These are phyloP conservation scores for Zoanthus sociatus DNA, from an alignment of 92 coral and sea anemone genomes.

Conservation along the genomic window DNA sequence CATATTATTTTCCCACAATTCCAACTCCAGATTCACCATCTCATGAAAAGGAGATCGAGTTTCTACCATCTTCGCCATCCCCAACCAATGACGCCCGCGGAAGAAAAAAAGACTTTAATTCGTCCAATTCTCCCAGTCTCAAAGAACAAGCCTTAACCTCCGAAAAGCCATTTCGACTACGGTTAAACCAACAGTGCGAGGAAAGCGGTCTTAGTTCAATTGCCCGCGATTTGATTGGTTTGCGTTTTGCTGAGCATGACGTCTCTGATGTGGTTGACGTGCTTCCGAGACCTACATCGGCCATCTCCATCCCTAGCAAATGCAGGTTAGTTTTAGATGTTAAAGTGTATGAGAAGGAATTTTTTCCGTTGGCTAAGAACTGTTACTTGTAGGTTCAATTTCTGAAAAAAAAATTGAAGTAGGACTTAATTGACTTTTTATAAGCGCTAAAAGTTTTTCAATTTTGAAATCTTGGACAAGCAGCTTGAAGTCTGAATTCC, in stretches of 20 bases:
- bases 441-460: no score
- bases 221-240: conserved; percentile 64
- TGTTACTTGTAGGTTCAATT: no score
- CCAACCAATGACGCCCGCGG: background rate
- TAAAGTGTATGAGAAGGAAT: background rate
- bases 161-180: conserved; percentile 78
- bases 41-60: conserved; percentile 57
- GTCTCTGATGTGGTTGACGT: conserved; percentile 76
- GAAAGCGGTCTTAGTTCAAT: conserved; percentile 53
- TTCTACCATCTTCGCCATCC: conserved; percentile 37
- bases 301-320: conserved; percentile 95
- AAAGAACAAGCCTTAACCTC: conserved; percentile 73
- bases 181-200: conserved; percentile 65
- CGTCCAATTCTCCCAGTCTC: conserved; percentile 38
- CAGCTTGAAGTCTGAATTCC: no score
- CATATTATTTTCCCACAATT: background rate
- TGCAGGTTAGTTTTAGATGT: conserved; percentile 66
- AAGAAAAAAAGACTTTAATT: conserved; percentile 31
- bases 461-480: no score
- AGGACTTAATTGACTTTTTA: no score
- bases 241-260: conserved; percentile 70
- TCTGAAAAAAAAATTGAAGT: no score
- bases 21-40: conserved; percentile 38
- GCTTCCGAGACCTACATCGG: conserved; percentile 78
- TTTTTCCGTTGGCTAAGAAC: no score